Evolutionary conservation across 2,113 vertebrate species (phyloP), one percentile per base, ranked within the genome.

Genomic region (Spermophilus dauricus): DNA sequence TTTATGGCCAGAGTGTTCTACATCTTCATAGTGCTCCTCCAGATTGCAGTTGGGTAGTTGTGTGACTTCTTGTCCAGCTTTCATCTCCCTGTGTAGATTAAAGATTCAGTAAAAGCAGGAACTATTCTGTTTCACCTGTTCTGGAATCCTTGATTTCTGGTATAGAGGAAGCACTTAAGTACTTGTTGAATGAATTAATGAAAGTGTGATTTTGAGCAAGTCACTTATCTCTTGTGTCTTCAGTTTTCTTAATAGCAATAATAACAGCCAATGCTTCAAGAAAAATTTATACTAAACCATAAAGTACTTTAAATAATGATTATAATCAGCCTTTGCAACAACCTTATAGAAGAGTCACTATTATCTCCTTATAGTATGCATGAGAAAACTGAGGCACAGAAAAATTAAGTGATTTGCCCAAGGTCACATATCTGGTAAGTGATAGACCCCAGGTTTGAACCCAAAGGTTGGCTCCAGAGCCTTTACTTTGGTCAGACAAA

Each of bases 151-250:
- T 13, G 37, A 39, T 53, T 72, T 81, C 69, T 78, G 37, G 11
- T 34, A 9, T 48, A 13, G 1, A 39, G 34, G 48, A 76, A 20
- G 4, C n/a, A 53, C 7, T 67, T 73, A 80, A 58, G 30, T 84
- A 39, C 78, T 61, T 94, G 16, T 86, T 86, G 70, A 67, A 56
- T 93, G 76, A 86, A 69, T 81, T 8, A 81, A 63, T 67, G 28
- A 96, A 84, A 51, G 51, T 58, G 48, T 80, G 30, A 53, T 76
- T 76, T 81, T 89, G 67, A 91, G 32, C 63, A 72, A 89, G 45
- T 89, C 37, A 45, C 10, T 96, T 58, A 37, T 42, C 48, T 93
- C 56, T 77, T 48, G 11, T 69, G 24, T 24, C 24, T 95, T 96
- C 28, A 18, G 14, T 86, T 96, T 95, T 80, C 39, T 80, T 56